A percentile compares a stretch with the other conserved stretches of the same genome.
Evolutionary conservation across 2,888 invertebrate species (phyloP).

Genomic region (Epsilonema sp.): DNA sequence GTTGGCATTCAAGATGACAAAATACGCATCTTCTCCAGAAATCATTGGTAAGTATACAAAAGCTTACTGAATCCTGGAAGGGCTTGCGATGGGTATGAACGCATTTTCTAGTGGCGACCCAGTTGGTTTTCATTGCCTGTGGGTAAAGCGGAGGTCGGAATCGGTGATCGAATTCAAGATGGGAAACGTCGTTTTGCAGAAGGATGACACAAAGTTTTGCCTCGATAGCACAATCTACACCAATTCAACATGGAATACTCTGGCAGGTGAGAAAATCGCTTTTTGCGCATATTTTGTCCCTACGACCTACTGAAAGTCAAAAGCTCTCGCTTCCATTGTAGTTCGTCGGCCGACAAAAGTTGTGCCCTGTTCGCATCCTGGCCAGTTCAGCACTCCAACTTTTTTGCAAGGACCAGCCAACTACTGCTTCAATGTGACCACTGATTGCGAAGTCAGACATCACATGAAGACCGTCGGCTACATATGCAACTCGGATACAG

Average conservation of each 20-base stretch:
- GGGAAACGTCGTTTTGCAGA: constrained; percentile 1
- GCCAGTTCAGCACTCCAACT: neutral
- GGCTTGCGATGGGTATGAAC: too few species aligned
- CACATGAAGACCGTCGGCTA: neutral
- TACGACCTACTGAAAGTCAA: neutral
- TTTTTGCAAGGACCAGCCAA: neutral
- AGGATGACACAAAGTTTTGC: constrained; percentile 1
- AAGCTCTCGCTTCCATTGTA: neutral
- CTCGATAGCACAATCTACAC: neutral
- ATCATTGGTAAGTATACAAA: constrained; percentile 5
- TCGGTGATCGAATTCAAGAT: constrained; percentile 6
- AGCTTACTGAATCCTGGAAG: too few species aligned
- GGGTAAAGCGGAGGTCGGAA: constrained; percentile 2
- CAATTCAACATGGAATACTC: neutral
- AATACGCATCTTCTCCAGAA: constrained; percentile 1
- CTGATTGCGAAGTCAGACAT: neutral
- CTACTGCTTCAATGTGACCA: neutral
- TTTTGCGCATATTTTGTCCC: neutral
- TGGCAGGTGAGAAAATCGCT: neutral
- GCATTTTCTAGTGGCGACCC: constrained; percentile 7
- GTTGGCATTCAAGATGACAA: neutral
- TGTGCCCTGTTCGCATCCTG: neutral
- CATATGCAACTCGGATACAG: neutral
- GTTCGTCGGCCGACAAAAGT: neutral
- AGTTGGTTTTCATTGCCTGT: constrained; percentile 5